phyloP scores from a whole-genome alignment of 2,797 vertebrate genomes.

The Spondyliosoma cantharus region DNA sequence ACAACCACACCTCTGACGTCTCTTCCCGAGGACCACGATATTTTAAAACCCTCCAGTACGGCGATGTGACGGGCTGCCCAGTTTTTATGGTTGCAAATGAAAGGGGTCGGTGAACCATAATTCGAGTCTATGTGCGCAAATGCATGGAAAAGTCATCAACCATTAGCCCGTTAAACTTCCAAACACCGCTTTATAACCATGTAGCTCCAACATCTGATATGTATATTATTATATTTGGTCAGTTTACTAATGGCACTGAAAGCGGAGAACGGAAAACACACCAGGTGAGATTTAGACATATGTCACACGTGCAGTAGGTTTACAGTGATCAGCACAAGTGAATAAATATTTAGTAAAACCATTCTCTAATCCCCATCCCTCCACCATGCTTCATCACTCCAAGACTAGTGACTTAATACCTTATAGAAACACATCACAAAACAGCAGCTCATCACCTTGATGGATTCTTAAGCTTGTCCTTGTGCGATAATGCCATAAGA shows the following conservation, averaged over 20 bases:
- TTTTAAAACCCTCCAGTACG: constrained; percentile 2
- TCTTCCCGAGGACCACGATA: constrained; percentile 21
- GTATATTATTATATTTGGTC: not conserved
- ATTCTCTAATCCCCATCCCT: not conserved
- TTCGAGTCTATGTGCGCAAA: not conserved
- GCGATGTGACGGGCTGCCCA: not conserved
- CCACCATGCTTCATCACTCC: not conserved
- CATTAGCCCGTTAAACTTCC: constrained; percentile 37
- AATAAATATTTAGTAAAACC: not conserved
- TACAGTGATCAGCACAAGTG: constrained; percentile 15
- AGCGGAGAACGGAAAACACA: not conserved
- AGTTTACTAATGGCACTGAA: not conserved
- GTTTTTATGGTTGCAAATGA: constrained; percentile 35
- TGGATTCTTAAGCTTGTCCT: not conserved
- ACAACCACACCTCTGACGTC: constrained; percentile 30
- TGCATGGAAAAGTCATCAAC: constrained; percentile 43
- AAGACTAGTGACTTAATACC: not conserved
- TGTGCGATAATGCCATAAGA: not conserved
- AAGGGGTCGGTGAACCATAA: constrained; percentile 3
- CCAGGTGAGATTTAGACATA: not conserved
- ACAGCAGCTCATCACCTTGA: constrained; percentile 5
- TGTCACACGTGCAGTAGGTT: too few species aligned
- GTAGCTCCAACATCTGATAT: constrained; percentile 25
- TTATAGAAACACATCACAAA: not conserved
- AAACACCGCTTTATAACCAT: not conserved